Conservation (phyloP, 2,113 vertebrate genomes). For the Camarhynchus parvulus region DNA sequence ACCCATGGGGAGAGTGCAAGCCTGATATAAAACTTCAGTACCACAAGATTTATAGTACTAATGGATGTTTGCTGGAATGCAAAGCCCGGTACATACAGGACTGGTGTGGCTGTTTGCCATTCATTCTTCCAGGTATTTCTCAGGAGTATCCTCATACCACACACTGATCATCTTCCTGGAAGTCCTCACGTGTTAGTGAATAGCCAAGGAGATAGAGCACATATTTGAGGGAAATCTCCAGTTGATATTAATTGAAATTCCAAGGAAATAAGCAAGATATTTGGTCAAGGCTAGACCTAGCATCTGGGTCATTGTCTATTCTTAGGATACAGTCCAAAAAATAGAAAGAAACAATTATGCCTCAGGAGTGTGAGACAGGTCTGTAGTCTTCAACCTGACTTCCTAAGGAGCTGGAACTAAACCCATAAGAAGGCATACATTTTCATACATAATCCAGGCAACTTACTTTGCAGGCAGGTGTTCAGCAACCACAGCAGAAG, state of each 20-base stretch:
- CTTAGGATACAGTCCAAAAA: not conserved
- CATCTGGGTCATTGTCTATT: not conserved
- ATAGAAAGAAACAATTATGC: not conserved
- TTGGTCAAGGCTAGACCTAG: not conserved
- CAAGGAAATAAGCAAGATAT: not conserved
- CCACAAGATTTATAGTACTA: slow-evolving; percentile 72
- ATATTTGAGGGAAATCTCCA: not conserved
- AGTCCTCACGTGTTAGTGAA: not conserved
- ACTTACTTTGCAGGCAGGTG: not conserved
- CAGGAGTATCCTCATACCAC: not conserved
- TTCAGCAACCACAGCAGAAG: not conserved
- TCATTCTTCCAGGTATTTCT: slow-evolving; percentile 79
- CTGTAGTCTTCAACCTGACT: not conserved
- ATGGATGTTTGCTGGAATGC: slow-evolving; percentile 79
- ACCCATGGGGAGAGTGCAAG: slow-evolving; percentile 83
- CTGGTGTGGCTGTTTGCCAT: slow-evolving; percentile 76
- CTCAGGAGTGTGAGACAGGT: not conserved
- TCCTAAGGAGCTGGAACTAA: not conserved
- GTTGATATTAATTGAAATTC: not conserved
- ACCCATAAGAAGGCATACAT: not conserved
- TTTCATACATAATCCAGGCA: not conserved
- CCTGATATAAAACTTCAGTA: slow-evolving; percentile 66
- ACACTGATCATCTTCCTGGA: not conserved
- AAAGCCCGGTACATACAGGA: slow-evolving; percentile 71
- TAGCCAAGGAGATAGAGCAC: not conserved